These are phyloP conservation scores for Sebastes minor DNA, from an alignment of 2,797 vertebrate genomes.

Conservation along the genomic window DNA sequence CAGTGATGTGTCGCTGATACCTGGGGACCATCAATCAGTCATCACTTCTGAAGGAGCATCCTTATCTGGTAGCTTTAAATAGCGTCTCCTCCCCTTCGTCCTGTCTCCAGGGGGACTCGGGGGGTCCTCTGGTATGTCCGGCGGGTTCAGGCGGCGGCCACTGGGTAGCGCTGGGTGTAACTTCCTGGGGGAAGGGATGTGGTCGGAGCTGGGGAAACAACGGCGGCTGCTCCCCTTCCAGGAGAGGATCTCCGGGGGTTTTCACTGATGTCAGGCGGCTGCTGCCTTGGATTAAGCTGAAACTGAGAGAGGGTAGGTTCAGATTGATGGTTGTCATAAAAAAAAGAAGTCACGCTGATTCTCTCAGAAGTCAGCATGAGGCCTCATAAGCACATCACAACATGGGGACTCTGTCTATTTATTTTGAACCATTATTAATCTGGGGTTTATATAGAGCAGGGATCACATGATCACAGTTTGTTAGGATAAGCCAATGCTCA, in stretches of 20 bases:
- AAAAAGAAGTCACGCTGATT: not conserved
- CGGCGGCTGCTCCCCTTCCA: slow-evolving; percentile 49
- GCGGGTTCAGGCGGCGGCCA: slow-evolving; percentile 64
- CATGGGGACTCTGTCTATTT: not conserved
- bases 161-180: slow-evolving; percentile 86
- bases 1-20: not conserved
- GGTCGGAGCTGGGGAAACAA: slow-evolving; percentile 87
- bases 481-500: not conserved
- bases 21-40: not conserved
- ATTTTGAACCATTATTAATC: not conserved
- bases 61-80: not conserved
- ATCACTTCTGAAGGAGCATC: not conserved
- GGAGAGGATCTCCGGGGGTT: slow-evolving; percentile 87
- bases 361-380: not conserved
- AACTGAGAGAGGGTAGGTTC: slow-evolving; percentile 75
- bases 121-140: slow-evolving; percentile 87
- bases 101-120: slow-evolving; percentile 87
- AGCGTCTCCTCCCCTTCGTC: not conserved
- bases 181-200: slow-evolving; percentile 92
- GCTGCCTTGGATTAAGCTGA: slow-evolving; percentile 85
- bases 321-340: not conserved
- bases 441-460: not conserved
- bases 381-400: not conserved
- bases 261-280: slow-evolving; percentile 87
- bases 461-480: not conserved